Conservation (phyloP, 2,888 invertebrate species). For the Leistus spinibarbis region DNA sequence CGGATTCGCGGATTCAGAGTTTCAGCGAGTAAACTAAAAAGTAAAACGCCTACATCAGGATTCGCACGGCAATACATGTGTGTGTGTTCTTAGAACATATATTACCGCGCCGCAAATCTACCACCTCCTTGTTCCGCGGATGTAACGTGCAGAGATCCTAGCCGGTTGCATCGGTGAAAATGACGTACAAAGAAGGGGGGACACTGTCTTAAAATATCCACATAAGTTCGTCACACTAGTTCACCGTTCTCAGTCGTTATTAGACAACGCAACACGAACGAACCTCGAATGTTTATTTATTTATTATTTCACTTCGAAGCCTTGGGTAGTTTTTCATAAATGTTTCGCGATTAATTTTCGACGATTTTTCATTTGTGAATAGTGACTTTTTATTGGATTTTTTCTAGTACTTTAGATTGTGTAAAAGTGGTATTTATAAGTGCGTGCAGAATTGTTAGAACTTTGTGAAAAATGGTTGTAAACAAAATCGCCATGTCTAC, state of each 20-base stretch:
- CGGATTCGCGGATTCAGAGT: no score
- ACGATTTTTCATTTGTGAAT: neutral
- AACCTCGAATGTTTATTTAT: neutral
- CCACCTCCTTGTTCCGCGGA: neutral
- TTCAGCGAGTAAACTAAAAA: neutral
- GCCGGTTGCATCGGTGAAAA: neutral
- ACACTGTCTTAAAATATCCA: neutral
- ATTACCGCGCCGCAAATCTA: no score
- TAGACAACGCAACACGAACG: neutral
- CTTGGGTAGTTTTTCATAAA: neutral
- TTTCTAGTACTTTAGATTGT: neutral
- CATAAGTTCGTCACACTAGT: neutral
- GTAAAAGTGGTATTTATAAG: neutral
- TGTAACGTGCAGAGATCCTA: neutral
- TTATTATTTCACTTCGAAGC: neutral
- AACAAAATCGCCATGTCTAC: slow-evolving; percentile 54
- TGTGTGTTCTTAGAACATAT: neutral
- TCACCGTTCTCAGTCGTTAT: neutral
- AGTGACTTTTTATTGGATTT: neutral
- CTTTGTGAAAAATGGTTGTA: slow-evolving; percentile 52
- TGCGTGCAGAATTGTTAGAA: neutral
- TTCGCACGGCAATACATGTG: neutral
- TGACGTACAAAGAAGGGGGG: neutral
- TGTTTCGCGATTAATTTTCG: neutral
- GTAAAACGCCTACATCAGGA: neutral